phyloP scores from a whole-genome alignment of 2,113 vertebrate species.

The Mystacornis crossleyi region DNA sequence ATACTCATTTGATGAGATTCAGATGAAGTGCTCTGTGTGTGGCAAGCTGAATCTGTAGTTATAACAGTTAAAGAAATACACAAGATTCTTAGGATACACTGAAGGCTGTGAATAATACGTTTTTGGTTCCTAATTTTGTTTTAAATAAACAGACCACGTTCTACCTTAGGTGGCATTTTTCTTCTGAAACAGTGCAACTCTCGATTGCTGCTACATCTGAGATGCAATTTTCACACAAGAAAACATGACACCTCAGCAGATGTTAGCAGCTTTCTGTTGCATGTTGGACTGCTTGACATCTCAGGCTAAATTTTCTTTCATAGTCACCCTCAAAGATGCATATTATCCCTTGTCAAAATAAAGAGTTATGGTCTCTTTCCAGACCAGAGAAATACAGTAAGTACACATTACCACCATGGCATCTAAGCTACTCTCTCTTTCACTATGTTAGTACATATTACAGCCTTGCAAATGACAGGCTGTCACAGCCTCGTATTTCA shows the following conservation, averaged over 20 bases:
- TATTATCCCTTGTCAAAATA: constrained; percentile 17
- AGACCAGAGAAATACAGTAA: neutral
- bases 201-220: neutral
- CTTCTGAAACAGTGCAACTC: neutral
- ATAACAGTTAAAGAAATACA: constrained; percentile 40
- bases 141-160: constrained; percentile 10
- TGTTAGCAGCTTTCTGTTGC: neutral
- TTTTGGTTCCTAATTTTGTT: constrained; percentile 9
- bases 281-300: neutral
- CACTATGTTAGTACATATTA: neutral
- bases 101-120: neutral
- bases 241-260: neutral
- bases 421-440: neutral
- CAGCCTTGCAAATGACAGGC: constrained; percentile 11
- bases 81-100: neutral
- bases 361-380: neutral
- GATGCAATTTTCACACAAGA: neutral
- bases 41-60: constrained; percentile 47
- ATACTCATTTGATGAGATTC: constrained; percentile 29
- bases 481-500: neutral
- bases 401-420: neutral
- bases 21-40: constrained; percentile 57
- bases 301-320: neutral
- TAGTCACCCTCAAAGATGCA: neutral
- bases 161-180: neutral